Conservation (phyloP, 2,888 invertebrate genomes). For the Chelonus formosanus region DNA sequence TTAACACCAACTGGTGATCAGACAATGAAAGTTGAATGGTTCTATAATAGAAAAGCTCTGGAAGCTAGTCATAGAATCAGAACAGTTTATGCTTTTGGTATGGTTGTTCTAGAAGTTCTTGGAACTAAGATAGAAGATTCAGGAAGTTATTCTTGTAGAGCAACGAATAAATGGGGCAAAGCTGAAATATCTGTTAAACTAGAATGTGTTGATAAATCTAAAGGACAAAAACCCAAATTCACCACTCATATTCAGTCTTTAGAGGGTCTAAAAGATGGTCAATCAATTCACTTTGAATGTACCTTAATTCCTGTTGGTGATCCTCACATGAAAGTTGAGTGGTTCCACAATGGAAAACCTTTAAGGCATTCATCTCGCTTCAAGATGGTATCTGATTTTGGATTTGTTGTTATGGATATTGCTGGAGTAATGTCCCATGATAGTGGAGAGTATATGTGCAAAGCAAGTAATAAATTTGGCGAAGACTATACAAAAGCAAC, state of each 20-base stretch:
- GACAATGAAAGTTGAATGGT: slow-evolving; percentile 95
- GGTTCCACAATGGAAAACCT: slow-evolving; percentile 94
- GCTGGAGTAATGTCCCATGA: slow-evolving; percentile 94
- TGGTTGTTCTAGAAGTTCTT: slow-evolving; percentile 94
- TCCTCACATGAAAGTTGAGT: slow-evolving; percentile 92
- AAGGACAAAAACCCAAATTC: slow-evolving; percentile 87
- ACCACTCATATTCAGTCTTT: slow-evolving; percentile 87
- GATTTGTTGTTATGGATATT: slow-evolving; percentile 93
- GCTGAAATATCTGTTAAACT: slow-evolving; percentile 86
- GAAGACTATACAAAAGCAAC: slow-evolving; percentile 89
- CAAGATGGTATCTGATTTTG: slow-evolving; percentile 94
- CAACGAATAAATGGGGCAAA: slow-evolving; percentile 88
- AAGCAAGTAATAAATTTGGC: slow-evolving; percentile 90
- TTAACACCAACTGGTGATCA: slow-evolving; percentile 93
- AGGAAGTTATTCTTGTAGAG: slow-evolving; percentile 87
- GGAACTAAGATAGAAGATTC: slow-evolving; percentile 94
- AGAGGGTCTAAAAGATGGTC: slow-evolving; percentile 88
- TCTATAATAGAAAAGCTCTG: slow-evolving; percentile 89
- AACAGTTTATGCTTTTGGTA: slow-evolving; percentile 96
- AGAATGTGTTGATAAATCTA: slow-evolving; percentile 83
- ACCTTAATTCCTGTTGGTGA: slow-evolving; percentile 93
- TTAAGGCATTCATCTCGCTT: slow-evolving; percentile 89
- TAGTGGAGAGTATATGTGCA: slow-evolving; percentile 91
- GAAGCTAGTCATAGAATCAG: slow-evolving; percentile 90
- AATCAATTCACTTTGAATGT: slow-evolving; percentile 95